Evolutionary conservation across 2,797 vertebrate species (phyloP).

Genomic region (Lates japonicus): DNA sequence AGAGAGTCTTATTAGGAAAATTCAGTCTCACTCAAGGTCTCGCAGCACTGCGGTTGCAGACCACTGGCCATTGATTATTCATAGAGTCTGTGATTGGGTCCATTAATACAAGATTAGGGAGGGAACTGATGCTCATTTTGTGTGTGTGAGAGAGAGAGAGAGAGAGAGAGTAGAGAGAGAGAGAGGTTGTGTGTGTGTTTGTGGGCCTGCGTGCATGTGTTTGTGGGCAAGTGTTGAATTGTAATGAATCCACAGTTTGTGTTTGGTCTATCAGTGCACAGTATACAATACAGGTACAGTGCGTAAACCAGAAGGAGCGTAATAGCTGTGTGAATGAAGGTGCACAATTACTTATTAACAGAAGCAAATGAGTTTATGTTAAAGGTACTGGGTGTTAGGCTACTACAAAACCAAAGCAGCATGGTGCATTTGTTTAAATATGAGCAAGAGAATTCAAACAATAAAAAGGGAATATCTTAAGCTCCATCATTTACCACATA

Average conservation of each 20-base stretch:
- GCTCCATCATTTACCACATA: constrained; percentile 73
- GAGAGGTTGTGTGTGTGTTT: too few species aligned
- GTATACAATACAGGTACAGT: constrained; percentile 52
- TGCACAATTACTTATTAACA: constrained; percentile 41
- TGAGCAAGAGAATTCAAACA: constrained; percentile 52
- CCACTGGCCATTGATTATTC: too few species aligned
- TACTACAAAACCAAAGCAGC: constrained; percentile 29
- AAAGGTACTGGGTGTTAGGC: constrained; percentile 2
- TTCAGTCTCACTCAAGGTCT: constrained; percentile 87
- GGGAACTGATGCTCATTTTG: too few species aligned
- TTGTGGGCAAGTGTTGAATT: constrained; percentile 67
- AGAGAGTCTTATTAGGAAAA: constrained; percentile 84
- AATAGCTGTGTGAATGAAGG: constrained; percentile 17
- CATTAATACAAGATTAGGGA: constrained; percentile 88
- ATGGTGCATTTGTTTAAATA: constrained; percentile 48
- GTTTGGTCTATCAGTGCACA: constrained; percentile 61
- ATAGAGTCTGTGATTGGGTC: too few species aligned
- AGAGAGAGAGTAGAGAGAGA: too few species aligned
- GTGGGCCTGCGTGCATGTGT: constrained; percentile 32
- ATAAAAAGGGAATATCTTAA: constrained; percentile 65
- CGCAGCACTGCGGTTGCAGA: too few species aligned
- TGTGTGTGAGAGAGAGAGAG: constrained; percentile 5
- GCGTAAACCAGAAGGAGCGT: constrained; percentile 25
- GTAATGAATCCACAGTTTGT: constrained; percentile 70
- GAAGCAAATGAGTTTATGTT: constrained; percentile 22